Evolutionary conservation across 2,888 invertebrate species (phyloP), one percentile per base, ranked within the genome.

Genomic region (Acleris emargana): DNA sequence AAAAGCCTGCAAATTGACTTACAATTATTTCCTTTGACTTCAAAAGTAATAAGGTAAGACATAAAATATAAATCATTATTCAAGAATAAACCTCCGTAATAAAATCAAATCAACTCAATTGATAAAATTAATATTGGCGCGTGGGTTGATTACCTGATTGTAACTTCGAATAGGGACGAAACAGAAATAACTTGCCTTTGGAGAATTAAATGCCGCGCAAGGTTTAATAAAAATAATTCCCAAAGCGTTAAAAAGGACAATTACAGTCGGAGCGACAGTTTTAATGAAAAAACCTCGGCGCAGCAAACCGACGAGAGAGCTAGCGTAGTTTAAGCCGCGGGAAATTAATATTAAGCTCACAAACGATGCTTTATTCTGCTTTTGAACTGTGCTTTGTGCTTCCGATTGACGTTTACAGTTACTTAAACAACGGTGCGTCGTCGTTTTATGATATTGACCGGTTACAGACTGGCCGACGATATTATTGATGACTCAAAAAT

Each of bases 181-280:
- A 55, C 38, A 16, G 38, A 5, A n/a, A 9, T n/a, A 28, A 13
- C 13, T 11, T 25, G 38, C 38, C 38, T 28, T 28, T 22, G 22
- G 18, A 22, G n/a, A 47, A 43, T 43, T 25, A 25, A 45, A 45
- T 43, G 3, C 32, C 25, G 43, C 13, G 28, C 9, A 20, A 58
- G 25, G 47, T 53, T 58, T 28, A 49, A 38, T 54, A 20, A 28
- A 58, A 53, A 45, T 58, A 52, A 38, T 22, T 53, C 52, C 17
- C 58, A 49, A 50, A 54, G 59, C 28, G 49, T 47, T 59, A 53
- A 54, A 43, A 57, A 54, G 57, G 18, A 64, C 43, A 55, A 54
- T 64, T 64, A 59, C 58, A 43, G 53, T 16, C 20, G 20, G 58
- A 52, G 47, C 58, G 64, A 25, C 64, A 42, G 53, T 59, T 59